Conservation (phyloP, 2,888 invertebrate genomes). For the Strigamia transsilvanica region DNA sequence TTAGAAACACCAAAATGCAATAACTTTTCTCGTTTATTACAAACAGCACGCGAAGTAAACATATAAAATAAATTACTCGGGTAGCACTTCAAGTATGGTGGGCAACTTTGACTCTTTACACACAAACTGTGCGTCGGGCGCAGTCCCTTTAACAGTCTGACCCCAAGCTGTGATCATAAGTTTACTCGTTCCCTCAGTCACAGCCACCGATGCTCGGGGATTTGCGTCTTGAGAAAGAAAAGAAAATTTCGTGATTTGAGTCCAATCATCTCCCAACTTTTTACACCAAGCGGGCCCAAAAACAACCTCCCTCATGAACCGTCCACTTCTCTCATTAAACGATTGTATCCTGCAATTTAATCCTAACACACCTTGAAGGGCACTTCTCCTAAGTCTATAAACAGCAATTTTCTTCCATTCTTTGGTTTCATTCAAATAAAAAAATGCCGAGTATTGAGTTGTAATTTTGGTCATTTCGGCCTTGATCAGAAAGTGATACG, state of each 20-base stretch:
- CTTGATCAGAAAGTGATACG: conserved; percentile 6
- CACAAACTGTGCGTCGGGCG: background rate
- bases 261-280: background rate
- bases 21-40: background rate
- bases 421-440: background rate
- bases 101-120: conserved; percentile 11
- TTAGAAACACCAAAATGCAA: too few relatives aligned
- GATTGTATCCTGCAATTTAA: conserved; percentile 13
- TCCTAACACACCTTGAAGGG: background rate
- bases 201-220: background rate
- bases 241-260: background rate
- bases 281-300: conserved; percentile 7
- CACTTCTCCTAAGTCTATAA: conserved; percentile 1
- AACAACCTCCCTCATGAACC: background rate
- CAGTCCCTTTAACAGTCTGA: background rate
- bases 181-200: background rate
- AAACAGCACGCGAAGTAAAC: background rate
- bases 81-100: background rate
- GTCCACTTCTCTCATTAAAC: conserved; percentile 4
- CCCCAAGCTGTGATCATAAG: background rate
- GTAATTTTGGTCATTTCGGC: background rate
- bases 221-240: background rate
- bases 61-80: conserved; percentile 4
- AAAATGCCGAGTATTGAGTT: conserved; percentile 10
- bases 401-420: conserved; percentile 22